Base-by-base conservation (phyloP, 2,113 vertebrate species). In the Anoplopoma fimbria region DNA sequence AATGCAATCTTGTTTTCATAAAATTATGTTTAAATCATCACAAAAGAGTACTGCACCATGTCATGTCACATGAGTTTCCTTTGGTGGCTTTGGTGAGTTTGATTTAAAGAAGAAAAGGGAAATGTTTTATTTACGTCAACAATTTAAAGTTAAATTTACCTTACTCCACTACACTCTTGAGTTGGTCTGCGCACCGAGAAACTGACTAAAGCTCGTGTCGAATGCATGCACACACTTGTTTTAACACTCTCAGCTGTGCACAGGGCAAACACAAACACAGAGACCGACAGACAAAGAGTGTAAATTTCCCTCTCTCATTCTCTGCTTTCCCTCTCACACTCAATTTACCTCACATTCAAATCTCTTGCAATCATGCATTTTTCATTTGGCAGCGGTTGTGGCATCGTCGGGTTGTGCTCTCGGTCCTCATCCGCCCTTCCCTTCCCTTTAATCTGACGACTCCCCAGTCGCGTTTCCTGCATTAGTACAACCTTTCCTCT, bases 281-380 rank as follows among this genome's bases (percentile, higher is more conserved):
- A 53, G 51, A n/a, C 1, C 21, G 29, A 55, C 25, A 68, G 31
- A 75, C 58, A 17, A 19, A 31, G 2, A 34, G 8, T 69, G 19
- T n/a, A 1, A 34, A 57, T n/a, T 21, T 42, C 31, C 23, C 47
- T 29, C 0, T 36, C 13, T 68, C 29, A 73, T 13, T 67, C 21
- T 45, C 21, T 68, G 19, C 29, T 27, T 21, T 23, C 21, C 45
- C 23, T 47, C 73, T 88, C 77, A 69, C 80, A 51, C 82, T 79
- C 61, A 67, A 75, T 86, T 89, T 82, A 81, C 79, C 45, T 81
- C 47, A 0, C 60, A 72, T 90, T 90, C 42, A 83, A 90, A 87
- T 84, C 70, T 29, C 60, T 70, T n/a, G 61, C 65, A 69, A 12
- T 79, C 72, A 62, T 57, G 42, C 72, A 51, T 79, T 84, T 83